Evolutionary conservation across 2,888 invertebrate species (phyloP).

Genomic region (Smittia aterrima): DNA sequence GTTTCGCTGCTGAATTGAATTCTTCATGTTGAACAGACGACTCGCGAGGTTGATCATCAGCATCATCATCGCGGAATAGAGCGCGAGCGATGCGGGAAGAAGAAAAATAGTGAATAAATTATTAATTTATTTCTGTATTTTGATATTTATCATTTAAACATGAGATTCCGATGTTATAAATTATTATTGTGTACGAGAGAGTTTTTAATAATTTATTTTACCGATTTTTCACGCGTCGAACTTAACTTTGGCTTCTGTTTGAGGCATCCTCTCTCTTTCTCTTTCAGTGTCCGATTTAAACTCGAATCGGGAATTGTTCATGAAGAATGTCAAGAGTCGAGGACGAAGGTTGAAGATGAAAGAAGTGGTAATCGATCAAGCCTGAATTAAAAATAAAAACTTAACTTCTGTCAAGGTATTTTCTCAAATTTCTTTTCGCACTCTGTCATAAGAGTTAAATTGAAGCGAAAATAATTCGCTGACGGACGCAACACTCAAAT

Average conservation of each 20-base stretch:
- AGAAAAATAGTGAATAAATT: slow-evolving; percentile 2
- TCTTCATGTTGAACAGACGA: not conserved
- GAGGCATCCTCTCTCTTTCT: too few relatives aligned
- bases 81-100: not conserved
- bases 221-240: slow-evolving; percentile 35
- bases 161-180: slow-evolving; percentile 22
- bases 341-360: too few relatives aligned
- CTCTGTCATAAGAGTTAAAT: not conserved
- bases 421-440: not conserved
- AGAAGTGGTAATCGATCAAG: too few relatives aligned
- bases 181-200: slow-evolving; percentile 29
- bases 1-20: too few relatives aligned
- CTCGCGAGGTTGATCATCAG: not conserved
- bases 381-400: not conserved
- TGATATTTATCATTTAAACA: slow-evolving; percentile 9
- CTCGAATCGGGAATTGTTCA: not conserved
- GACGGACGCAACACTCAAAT: slow-evolving; percentile 8
- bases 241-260: slow-evolving; percentile 30
- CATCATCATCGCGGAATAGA: not conserved
- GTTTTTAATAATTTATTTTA: slow-evolving; percentile 32
- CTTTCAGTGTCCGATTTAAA: not conserved
- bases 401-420: slow-evolving; percentile 4
- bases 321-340: not conserved
- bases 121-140: slow-evolving; percentile 18
- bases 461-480: not conserved